Base-by-base conservation (phyloP, 1,140 invertebrate species). In the Dendrolimus punctatus region DNA sequence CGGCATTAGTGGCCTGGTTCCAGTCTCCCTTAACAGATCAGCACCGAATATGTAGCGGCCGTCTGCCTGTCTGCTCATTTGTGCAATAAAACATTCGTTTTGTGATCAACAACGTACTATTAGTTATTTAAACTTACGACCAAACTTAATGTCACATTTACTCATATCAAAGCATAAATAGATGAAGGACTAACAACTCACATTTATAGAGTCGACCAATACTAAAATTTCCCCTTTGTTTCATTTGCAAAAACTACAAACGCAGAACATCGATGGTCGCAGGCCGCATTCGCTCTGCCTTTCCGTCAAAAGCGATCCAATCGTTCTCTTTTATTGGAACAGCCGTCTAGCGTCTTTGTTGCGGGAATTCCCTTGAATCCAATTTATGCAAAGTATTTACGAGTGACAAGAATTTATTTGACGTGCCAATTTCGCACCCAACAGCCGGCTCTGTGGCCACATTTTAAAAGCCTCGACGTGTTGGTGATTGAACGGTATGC, bases 341-440 rank as follows among this genome's bases (percentile, higher is more conserved):
- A 62, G 60, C 66, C 71, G 62, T 75, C 68, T 64, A 46, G 58
- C 60, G 62, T 73, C 68, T 75, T 80, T 79, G 68, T 75, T 76
- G 71, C 64, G 60, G 70, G 68, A 71, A 73, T 70, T 75, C 62
- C 66, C 62, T 60, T 57, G 60, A 58, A 69, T 71, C 68, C 72
- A 73, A 75, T 77, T 71, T 76, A 76, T 77, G 72, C 66, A 76
- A 80, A 77, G 71, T 76, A 73, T 80, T 77, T 69, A 71, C 66
- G 70, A 70, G 59, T 72, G 71, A 71, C 72, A 68, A 68, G 73
- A 76, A 73, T 72, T 72, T 75, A 71, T 73, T 72, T 71, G 71
- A 68, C 64, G 69, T 66, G 65, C 68, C 68, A 70, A 71, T 77
- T 68, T 68, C 62, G 62, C 67, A 64, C 62, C 55, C 51, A 59